Base-by-base conservation (phyloP, 2,888 invertebrate genomes). In the Cephonodes hylas region DNA sequence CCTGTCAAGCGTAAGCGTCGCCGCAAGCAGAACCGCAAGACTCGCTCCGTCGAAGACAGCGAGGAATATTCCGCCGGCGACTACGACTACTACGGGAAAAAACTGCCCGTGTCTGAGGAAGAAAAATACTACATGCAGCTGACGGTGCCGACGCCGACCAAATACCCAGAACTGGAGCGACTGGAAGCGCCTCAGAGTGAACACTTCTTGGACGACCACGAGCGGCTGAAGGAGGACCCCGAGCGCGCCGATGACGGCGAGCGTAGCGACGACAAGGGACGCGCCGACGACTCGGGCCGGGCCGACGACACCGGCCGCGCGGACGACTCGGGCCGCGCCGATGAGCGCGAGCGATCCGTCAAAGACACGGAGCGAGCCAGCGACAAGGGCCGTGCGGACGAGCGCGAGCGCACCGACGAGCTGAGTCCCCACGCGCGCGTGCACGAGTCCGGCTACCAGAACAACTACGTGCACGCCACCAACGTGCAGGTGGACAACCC, bases 51-150 rank as follows among this genome's bases (percentile, higher is more conserved):
- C 0, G 71, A 70, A 25, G 69, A 66, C 5, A 64, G 69, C 3
- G 82, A 83, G 23, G 72, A 77, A 0, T 84, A 83, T 62, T 70
- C 79, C 2, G 85, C 82, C 3, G 87, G 81, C 0, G 83, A 86
- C 60, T 90, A 86, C 68, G 91, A 91, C 68, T 92, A 89, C 71
- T 89, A 77, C 69, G 91, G 91, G 2, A 79, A 82, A 1, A 84
- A 86, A 62, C 65, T 82, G 2, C 86, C 87, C 0, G 72, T 86
- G 31, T 91, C 92, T 0, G 76, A 86, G 15, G 89, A 91, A 67
- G 92, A 93, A 65, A 73, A 85, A 60, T 80, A 76, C 64, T 89
- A 76, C 68, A 74, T 77, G 64, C 71, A 75, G 1, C 69, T 89
- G 27, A 86, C 83, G 0, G 69, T 87, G 3, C 89, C 93, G 0